These are phyloP conservation scores for Episyrphus balteatus DNA, from an alignment of 1,140 invertebrate species.

Conservation along the genomic window DNA sequence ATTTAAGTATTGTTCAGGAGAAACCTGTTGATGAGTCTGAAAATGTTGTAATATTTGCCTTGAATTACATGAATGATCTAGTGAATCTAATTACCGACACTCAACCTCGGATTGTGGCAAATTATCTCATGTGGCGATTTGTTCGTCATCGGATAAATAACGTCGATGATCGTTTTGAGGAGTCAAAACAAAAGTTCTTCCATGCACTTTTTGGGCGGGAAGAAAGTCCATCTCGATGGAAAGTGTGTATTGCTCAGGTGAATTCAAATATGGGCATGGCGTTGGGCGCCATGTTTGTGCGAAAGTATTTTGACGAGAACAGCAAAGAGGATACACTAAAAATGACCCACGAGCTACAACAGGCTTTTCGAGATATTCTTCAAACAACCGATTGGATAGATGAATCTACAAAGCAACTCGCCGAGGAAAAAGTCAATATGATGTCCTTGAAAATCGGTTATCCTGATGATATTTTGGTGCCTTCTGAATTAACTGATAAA, in stretches of 20 bases:
- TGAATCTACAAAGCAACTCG: conserved; percentile 61
- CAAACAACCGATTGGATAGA: conserved; percentile 73
- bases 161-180: conserved; percentile 66
- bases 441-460: conserved; percentile 84
- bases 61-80: conserved; percentile 34
- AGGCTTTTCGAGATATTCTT: conserved; percentile 59
- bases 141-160: conserved; percentile 77
- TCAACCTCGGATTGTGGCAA: conserved; percentile 43
- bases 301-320: conserved; percentile 70
- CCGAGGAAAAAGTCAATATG: conserved; percentile 65
- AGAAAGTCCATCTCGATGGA: conserved; percentile 85
- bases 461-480: conserved; percentile 71
- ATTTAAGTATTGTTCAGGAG: conserved; percentile 61
- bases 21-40: conserved; percentile 48
- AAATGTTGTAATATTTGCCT: conserved; percentile 5
- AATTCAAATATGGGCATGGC: conserved; percentile 79
- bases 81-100: conserved; percentile 38
- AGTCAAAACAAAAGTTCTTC: conserved; percentile 58
- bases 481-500: conserved; percentile 54
- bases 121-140: conserved; percentile 62
- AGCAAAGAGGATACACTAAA: conserved; percentile 72
- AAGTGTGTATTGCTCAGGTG: conserved; percentile 68
- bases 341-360: conserved; percentile 74
- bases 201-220: conserved; percentile 53
- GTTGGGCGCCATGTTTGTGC: conserved; percentile 71